phyloP scores from a whole-genome alignment of 2,797 vertebrate genomes.

The Echiichthys vipera region DNA sequence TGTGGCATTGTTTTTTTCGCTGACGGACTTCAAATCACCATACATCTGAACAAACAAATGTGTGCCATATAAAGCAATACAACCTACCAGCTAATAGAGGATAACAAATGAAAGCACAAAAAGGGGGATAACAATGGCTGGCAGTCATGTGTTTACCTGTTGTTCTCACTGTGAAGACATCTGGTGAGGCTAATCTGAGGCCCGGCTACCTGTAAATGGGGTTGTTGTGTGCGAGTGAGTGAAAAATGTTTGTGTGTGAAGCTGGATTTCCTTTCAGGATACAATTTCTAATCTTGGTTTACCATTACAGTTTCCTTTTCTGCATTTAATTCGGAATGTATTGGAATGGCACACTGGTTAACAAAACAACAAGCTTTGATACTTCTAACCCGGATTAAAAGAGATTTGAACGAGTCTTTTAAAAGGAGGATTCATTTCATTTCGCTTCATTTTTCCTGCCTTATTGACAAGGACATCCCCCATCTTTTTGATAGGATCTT shows the following conservation, averaged over 20 bases:
- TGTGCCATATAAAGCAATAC: neutral
- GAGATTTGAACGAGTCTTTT: slow-evolving; percentile 22
- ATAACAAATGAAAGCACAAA: slow-evolving; percentile 6
- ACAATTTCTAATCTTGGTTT: neutral
- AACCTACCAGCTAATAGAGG: slow-evolving; percentile 1
- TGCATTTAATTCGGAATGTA: neutral
- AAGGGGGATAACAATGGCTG: slow-evolving; percentile 5
- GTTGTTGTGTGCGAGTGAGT: too few relatives aligned
- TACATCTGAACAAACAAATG: neutral
- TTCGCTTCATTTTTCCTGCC: slow-evolving; percentile 24
- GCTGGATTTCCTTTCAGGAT: neutral
- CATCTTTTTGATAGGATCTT: slow-evolving; percentile 87
- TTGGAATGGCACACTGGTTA: neutral
- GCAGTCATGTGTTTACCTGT: slow-evolving; percentile 20
- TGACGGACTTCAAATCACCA: slow-evolving; percentile 2
- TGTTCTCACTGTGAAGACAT: slow-evolving; percentile 3
- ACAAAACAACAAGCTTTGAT: slow-evolving; percentile 5
- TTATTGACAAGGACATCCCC: slow-evolving; percentile 48
- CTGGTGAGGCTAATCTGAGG: neutral
- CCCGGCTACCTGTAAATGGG: neutral
- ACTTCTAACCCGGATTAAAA: neutral
- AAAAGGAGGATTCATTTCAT: neutral
- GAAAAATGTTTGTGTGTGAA: slow-evolving; percentile 17
- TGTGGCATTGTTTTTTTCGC: neutral
- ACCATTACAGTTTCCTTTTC: neutral